These are phyloP conservation scores for Tauraco erythrolophus DNA, from an alignment of 2,113 vertebrate genomes.

Conservation along the genomic window DNA sequence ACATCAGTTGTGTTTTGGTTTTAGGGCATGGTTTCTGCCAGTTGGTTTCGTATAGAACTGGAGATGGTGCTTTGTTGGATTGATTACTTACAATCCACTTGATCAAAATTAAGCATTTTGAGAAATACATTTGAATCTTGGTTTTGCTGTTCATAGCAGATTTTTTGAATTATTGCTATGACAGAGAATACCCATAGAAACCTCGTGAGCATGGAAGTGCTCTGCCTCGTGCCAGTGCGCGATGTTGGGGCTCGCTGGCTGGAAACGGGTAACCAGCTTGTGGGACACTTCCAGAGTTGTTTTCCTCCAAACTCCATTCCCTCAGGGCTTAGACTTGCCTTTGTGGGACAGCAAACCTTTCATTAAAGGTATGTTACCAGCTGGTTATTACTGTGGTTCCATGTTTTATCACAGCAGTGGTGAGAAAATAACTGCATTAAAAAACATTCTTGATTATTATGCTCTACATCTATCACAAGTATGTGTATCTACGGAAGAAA, in stretches of 20 bases:
- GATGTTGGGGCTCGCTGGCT: background rate
- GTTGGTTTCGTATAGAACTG: accelerated
- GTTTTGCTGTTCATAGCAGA: background rate
- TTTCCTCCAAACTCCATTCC: background rate
- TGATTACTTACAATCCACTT: background rate
- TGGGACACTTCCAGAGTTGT: background rate
- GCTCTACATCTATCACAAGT: background rate
- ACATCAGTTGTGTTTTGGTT: background rate
- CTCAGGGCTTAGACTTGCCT: background rate
- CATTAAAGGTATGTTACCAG: background rate
- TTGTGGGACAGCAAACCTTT: background rate
- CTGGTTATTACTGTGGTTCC: background rate
- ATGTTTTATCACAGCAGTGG: background rate
- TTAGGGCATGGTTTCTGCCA: background rate
- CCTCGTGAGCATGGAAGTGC: background rate
- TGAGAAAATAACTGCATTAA: background rate
- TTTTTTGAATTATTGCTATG: background rate
- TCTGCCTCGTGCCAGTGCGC: accelerated
- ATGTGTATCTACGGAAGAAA: background rate
- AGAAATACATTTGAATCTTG: background rate
- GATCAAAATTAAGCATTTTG: background rate
- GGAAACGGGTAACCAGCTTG: background rate
- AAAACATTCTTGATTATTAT: background rate
- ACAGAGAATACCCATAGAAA: background rate
- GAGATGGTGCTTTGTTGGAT: accelerated